phyloP scores from a whole-genome alignment of 1,140 invertebrate genomes.

The Drosophila orosa region DNA sequence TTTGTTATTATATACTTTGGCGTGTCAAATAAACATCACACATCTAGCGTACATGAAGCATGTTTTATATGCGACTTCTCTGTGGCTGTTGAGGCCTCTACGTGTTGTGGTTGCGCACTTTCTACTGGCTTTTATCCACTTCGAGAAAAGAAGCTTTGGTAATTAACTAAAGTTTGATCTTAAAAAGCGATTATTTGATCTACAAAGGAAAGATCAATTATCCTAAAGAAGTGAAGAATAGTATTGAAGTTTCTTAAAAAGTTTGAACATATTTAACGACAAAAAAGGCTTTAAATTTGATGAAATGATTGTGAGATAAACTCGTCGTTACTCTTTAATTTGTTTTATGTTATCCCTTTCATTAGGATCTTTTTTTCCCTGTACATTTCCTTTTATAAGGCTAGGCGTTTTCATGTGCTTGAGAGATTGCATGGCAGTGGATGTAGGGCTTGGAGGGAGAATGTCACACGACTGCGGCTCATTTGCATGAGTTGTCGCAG shows the following conservation, averaged over 20 bases:
- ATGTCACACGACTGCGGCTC: constrained; percentile 68
- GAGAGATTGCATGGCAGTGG: constrained; percentile 28
- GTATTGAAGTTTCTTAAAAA: too few relatives aligned
- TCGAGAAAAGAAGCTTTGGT: background rate
- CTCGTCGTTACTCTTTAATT: background rate
- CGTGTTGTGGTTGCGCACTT: constrained; percentile 76
- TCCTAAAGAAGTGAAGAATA: too few relatives aligned
- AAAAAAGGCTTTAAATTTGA: background rate
- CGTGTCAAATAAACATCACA: constrained; percentile 83
- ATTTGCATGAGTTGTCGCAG: constrained; percentile 81
- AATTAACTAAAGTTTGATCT: background rate
- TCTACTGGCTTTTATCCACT: constrained; percentile 16
- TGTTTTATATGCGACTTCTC: constrained; percentile 70
- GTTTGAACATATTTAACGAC: background rate
- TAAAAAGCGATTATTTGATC: background rate
- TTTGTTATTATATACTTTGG: constrained; percentile 83
- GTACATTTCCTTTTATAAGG: constrained; percentile 53
- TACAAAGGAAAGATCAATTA: too few relatives aligned
- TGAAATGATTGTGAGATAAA: background rate
- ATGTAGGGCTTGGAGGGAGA: constrained; percentile 1
- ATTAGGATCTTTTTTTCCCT: background rate
- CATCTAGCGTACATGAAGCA: constrained; percentile 79
- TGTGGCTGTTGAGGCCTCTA: constrained; percentile 44
- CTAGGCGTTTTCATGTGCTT: constrained; percentile 53
- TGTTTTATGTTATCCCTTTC: background rate